Evolutionary conservation across 2,888 invertebrate genomes (phyloP).

Genomic region (Ennomos erosarius): DNA sequence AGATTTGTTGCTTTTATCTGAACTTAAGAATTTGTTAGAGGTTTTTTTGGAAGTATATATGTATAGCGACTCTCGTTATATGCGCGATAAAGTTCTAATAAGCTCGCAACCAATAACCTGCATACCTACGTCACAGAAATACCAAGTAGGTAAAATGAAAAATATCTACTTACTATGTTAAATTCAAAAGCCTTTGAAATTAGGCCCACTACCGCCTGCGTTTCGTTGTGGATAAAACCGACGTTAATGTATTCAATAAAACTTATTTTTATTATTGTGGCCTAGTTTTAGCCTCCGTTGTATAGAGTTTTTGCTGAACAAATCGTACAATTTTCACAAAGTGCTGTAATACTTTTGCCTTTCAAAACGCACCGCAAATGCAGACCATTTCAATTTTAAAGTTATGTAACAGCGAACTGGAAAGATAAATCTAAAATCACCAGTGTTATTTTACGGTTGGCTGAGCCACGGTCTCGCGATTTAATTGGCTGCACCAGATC

Average conservation of each 20-base stretch:
- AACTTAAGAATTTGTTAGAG: no score
- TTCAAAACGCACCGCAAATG: slow-evolving; percentile 10
- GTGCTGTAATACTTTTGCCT: slow-evolving; percentile 11
- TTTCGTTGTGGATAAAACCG: no score
- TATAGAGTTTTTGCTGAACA: slow-evolving; percentile 3
- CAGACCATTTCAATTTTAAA: slow-evolving; percentile 22
- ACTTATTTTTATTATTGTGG: background rate
- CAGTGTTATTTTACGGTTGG: slow-evolving; percentile 30
- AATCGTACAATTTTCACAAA: slow-evolving; percentile 14
- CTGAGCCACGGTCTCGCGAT: slow-evolving; percentile 22
- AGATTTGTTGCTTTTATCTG: slow-evolving; percentile 16
- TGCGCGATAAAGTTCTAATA: no score
- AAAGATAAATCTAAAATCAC: slow-evolving; percentile 30
- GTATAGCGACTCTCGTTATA: no score
- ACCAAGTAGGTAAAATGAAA: no score
- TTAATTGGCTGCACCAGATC: slow-evolving; percentile 32
- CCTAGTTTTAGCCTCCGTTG: background rate
- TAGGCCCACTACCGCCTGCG: no score
- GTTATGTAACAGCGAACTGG: slow-evolving; percentile 18
- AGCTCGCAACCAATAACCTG: no score
- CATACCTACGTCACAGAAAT: no score
- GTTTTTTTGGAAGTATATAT: no score
- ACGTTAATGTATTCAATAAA: no score
- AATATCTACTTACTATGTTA: no score
- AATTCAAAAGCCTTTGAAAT: no score